phyloP scores from a whole-genome alignment of 2,113 vertebrate species.

The Salvelinus namaycush region DNA sequence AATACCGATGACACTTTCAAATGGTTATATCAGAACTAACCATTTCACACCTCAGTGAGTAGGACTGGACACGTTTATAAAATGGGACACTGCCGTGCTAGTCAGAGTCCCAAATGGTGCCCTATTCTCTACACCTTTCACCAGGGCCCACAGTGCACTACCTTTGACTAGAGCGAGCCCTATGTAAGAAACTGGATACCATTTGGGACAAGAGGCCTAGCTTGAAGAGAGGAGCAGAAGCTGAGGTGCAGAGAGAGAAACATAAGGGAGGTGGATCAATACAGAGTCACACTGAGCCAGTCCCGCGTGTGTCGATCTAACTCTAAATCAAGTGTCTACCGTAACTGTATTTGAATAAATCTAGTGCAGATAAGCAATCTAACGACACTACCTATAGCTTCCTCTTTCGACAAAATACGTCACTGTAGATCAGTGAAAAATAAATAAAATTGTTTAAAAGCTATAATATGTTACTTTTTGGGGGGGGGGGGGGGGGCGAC shows the following conservation, averaged over 20 bases:
- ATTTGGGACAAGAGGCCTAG: background rate
- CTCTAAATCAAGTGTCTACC: background rate
- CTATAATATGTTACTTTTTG: too few species aligned
- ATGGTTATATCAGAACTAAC: too few species aligned
- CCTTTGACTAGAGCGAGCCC: background rate
- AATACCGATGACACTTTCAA: too few species aligned
- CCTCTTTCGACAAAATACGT: background rate
- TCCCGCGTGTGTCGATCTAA: background rate
- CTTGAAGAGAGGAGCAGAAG: slow-evolving; percentile 1
- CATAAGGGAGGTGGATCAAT: slow-evolving; percentile 35
- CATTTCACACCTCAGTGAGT: too few species aligned
- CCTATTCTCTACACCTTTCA: too few species aligned
- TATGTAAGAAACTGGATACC: background rate
- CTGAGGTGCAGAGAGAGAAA: slow-evolving; percentile 2
- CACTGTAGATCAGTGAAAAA: background rate
- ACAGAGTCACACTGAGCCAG: background rate
- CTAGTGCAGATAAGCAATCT: background rate
- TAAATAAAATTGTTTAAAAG: background rate
- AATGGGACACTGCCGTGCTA: too few species aligned
- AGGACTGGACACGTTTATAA: too few species aligned
- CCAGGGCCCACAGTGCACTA: background rate
- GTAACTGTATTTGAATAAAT: background rate
- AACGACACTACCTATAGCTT: background rate
- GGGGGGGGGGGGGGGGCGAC: too few species aligned
- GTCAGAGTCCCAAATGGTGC: too few species aligned